Evolutionary conservation across 2,888 invertebrate genomes (phyloP).

Genomic region (Sarcophaga subvicina): DNA sequence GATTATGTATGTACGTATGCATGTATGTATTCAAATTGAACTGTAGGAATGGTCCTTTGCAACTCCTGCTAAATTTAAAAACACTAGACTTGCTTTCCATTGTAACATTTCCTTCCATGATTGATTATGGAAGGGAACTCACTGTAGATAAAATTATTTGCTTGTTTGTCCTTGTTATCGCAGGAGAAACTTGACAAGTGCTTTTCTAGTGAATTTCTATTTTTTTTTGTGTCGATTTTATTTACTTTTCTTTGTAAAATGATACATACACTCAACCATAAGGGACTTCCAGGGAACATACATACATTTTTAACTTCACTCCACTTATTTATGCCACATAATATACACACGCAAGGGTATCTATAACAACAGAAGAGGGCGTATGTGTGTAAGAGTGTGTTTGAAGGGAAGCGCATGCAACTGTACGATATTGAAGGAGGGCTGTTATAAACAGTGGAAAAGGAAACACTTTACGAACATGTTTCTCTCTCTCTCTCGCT

Average conservation of each 20-base stretch:
- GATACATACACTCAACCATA: conserved; percentile 3
- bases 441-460: background rate
- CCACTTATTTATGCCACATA: background rate
- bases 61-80: too few relatives aligned
- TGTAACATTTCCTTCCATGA: too few relatives aligned
- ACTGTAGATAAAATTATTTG: conserved; percentile 32
- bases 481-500: too few relatives aligned
- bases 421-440: too few relatives aligned
- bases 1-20: too few relatives aligned
- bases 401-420: too few relatives aligned
- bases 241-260: conserved; percentile 42
- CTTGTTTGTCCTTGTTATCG: conserved; percentile 16
- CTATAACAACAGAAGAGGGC: background rate
- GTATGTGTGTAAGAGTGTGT: too few relatives aligned
- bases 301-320: conserved; percentile 43
- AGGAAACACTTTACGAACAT: conserved; percentile 43
- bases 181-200: conserved; percentile 47
- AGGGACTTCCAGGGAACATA: background rate
- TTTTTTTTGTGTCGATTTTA: background rate
- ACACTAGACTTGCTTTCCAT: too few relatives aligned
- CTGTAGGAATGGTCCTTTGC: too few relatives aligned
- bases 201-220: conserved; percentile 10
- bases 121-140: conserved; percentile 7
- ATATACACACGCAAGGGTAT: background rate
- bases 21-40: too few relatives aligned